Evolutionary conservation across 2,113 vertebrate species (phyloP).

Genomic region (Charadrius vociferus): DNA sequence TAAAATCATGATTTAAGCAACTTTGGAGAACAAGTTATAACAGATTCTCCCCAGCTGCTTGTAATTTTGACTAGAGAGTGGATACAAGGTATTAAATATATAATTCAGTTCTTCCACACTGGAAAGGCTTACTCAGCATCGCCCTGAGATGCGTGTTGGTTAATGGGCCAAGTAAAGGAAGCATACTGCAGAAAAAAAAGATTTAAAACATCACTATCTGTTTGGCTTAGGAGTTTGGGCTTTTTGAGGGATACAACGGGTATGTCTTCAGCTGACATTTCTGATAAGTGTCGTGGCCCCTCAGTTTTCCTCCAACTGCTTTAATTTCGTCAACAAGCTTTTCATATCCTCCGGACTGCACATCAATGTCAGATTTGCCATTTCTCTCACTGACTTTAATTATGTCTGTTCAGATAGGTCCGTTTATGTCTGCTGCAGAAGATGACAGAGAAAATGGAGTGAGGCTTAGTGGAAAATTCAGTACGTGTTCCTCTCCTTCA

Average conservation of each 20-base stretch:
- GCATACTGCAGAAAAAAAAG: background rate
- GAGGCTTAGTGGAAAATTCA: background rate
- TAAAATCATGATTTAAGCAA: background rate
- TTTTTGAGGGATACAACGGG: background rate
- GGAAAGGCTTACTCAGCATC: background rate
- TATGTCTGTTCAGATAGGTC: background rate
- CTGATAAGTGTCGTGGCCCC: background rate
- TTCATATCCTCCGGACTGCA: background rate
- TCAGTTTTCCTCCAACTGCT: background rate
- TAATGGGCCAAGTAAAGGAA: background rate
- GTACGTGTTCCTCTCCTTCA: background rate
- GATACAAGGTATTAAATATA: background rate
- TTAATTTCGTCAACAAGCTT: background rate
- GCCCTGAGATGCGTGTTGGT: background rate
- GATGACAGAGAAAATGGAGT: background rate
- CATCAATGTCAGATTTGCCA: background rate
- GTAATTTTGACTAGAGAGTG: background rate
- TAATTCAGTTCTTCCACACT: background rate
- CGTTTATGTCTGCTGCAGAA: background rate
- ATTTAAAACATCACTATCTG: background rate
- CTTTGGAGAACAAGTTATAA: background rate
- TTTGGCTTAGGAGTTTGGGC: background rate
- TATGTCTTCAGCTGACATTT: background rate
- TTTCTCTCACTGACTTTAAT: background rate
- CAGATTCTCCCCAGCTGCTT: background rate